Evolutionary conservation across 1,140 invertebrate species (phyloP).

Genomic region (Magallana angulata): DNA sequence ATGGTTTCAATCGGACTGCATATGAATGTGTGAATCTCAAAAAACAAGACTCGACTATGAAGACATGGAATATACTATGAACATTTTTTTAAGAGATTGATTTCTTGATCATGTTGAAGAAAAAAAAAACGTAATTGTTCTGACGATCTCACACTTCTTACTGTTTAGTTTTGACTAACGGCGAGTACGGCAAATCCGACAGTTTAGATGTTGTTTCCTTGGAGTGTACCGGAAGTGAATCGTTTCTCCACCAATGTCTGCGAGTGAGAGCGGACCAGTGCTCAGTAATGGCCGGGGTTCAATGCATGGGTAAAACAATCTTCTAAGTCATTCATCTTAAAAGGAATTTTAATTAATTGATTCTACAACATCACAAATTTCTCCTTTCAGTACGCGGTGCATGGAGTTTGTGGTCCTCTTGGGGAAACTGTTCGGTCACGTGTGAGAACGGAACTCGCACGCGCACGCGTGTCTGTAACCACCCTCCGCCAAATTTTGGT

Average conservation of each 20-base stretch:
- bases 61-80: too few species aligned
- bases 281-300: slow-evolving; percentile 59
- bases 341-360: background rate
- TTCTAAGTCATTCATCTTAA: background rate
- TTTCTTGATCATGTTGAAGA: background rate
- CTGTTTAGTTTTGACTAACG: slow-evolving; percentile 27
- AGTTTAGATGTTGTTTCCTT: slow-evolving; percentile 46
- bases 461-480: slow-evolving; percentile 72
- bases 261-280: slow-evolving; percentile 57
- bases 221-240: slow-evolving; percentile 61
- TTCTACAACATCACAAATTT: background rate
- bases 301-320: slow-evolving; percentile 60
- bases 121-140: background rate
- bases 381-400: slow-evolving; percentile 74
- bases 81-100: background rate
- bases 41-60: background rate
- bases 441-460: slow-evolving; percentile 75
- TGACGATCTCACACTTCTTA: background rate
- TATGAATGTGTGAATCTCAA: background rate
- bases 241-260: slow-evolving; percentile 61
- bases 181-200: background rate
- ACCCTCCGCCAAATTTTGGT: slow-evolving; percentile 71
- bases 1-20: too few species aligned
- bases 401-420: slow-evolving; percentile 83
- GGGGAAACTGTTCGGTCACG: slow-evolving; percentile 75